A percentile compares a stretch with the other conserved stretches of the same genome.
Conservation (phyloP, 1,140 invertebrate genomes). For the Melipona quadrifasciata region DNA sequence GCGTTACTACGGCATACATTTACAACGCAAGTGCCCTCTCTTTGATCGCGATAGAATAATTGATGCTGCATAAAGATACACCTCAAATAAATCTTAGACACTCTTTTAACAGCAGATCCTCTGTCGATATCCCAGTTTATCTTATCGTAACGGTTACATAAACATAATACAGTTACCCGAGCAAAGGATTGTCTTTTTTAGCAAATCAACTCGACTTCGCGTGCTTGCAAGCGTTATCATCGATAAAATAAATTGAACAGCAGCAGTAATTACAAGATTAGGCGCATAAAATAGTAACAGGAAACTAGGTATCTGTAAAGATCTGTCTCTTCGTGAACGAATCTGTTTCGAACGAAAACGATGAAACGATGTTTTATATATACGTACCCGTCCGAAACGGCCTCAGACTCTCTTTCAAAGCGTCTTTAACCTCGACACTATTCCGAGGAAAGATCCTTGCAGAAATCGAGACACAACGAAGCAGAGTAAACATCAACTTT, state of each 20-base stretch:
- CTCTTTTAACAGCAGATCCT: not conserved
- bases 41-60: conserved; percentile 16
- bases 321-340: not conserved
- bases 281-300: not conserved
- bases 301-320: not conserved
- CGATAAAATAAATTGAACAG: not conserved
- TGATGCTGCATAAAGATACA: not conserved
- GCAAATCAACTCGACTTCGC: conserved; percentile 6
- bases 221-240: not conserved
- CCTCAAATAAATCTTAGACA: not conserved
- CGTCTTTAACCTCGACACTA: conserved; percentile 57
- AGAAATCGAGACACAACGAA: conserved; percentile 4
- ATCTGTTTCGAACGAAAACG: not conserved
- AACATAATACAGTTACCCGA: not conserved
- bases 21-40: not conserved
- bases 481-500: conserved; percentile 9
- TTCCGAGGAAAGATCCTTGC: conserved; percentile 17
- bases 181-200: conserved; percentile 19
- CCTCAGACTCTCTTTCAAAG: conserved; percentile 33
- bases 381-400: conserved; percentile 47
- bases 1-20: not conserved
- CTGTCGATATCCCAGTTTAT: not conserved
- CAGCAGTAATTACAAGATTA: not conserved
- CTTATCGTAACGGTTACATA: not conserved
- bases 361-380: conserved; percentile 25